A percentile compares a stretch with the other conserved stretches of the same genome.
phyloP scores from a whole-genome alignment of 2,888 invertebrate species.

The Macrophya annulata region DNA sequence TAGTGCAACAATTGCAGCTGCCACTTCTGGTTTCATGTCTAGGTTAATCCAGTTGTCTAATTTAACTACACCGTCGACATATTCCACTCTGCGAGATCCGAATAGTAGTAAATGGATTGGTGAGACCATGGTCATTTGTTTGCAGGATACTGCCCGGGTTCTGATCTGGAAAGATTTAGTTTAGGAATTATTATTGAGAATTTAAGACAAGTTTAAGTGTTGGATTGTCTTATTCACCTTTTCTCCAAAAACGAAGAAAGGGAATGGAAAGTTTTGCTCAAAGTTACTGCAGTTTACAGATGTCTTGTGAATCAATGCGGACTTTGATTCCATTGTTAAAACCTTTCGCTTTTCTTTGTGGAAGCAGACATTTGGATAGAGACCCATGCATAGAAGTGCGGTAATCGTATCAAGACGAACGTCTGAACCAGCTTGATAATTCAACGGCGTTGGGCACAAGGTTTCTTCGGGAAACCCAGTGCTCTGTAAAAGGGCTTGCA shows the following conservation, averaged over 20 bases:
- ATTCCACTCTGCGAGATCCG: conserved; percentile 93
- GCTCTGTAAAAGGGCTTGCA: conserved; percentile 85
- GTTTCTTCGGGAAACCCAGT: conserved; percentile 96
- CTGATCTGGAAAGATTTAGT: conserved; percentile 84
- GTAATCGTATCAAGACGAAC: conserved; percentile 91
- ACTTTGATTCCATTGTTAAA: conserved; percentile 96
- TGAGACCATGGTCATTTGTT: conserved; percentile 97
- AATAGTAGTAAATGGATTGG: conserved; percentile 96
- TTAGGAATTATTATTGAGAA: not conserved
- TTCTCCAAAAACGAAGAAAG: conserved; percentile 98
- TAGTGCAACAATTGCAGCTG: conserved; percentile 91
- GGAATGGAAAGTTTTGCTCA: conserved; percentile 93
- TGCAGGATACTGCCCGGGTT: conserved; percentile 96
- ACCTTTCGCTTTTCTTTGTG: conserved; percentile 98
- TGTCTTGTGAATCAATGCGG: conserved; percentile 97
- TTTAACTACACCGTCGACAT: conserved; percentile 87
- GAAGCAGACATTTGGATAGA: conserved; percentile 98
- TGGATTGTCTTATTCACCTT: conserved; percentile 82
- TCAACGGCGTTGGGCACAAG: conserved; percentile 87
- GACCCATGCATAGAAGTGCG: conserved; percentile 93
- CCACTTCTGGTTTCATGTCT: conserved; percentile 89
- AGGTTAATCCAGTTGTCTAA: conserved; percentile 98
- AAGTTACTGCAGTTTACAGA: conserved; percentile 96
- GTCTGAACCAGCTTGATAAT: conserved; percentile 89
- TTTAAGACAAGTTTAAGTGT: not conserved